Base-by-base conservation (phyloP, 2,113 vertebrate genomes). In the Chitala chitala region DNA sequence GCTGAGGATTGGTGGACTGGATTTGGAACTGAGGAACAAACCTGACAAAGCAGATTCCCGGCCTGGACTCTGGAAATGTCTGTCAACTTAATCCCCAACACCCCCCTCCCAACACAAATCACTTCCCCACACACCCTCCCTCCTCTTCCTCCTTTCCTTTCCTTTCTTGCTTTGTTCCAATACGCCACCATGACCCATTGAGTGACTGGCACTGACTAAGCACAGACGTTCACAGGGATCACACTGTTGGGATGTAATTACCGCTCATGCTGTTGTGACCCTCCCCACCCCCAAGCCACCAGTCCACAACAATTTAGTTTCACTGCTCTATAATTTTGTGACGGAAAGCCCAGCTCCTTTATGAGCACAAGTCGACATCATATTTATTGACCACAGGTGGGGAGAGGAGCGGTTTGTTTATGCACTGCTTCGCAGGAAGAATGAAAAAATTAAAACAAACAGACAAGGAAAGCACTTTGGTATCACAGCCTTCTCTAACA, bases 31-130 rank as follows among this genome's bases (percentile, higher is more conserved):
- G 26, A 53, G n/a, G 29, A 29, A 6, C 24, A 61, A 69, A 33
- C 20, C n/a, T 4, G 20, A 22, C n/a, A 22, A 22, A 24, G 48
- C 12, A 2, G 12, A 51, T 20, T 68, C 24, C 42, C 46, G 64
- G 38, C 64, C 68, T 20, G n/a, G n/a, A n/a, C n/a, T n/a, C n/a
- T n/a, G 24, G 68, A 53, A 69, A 69, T n/a, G 22, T 53, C 46
- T 69, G 24, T 69, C 44, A 50, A 31, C n/a, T 38, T 15, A 48
- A 17, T n/a, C 22, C 26, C 56, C 12, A 29, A 2, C 55, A 9
- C 7, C 15, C 38, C 26, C 40, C n/a, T 51, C 66, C 51, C 44
- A 22, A 51, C 40, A 1, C 13, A 1, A 4, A 5, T 54, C 17
- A 5, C 20, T 20, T n/a, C 42, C 22, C 42, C 55, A 20, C 26